Conservation (phyloP, 2,113 vertebrate species). For the Empidonax alnorum region DNA sequence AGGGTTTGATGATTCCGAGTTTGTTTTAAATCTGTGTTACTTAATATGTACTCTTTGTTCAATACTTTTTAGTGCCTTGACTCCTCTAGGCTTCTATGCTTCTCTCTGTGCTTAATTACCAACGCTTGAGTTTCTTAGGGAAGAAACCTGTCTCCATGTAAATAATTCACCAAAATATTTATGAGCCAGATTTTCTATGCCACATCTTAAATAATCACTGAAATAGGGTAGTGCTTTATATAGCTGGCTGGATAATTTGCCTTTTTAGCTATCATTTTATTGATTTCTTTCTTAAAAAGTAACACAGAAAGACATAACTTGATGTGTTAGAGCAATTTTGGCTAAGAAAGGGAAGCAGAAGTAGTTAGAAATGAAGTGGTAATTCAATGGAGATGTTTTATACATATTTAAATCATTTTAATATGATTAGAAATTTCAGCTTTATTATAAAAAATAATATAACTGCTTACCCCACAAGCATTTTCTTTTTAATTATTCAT, state of each 20-base stretch:
- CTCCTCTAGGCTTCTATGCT: not conserved
- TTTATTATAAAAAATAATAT: slow-evolving; percentile 41
- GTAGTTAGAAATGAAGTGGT: slow-evolving; percentile 17
- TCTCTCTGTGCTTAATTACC: not conserved
- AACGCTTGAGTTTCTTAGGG: slow-evolving; percentile 19
- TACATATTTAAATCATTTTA: slow-evolving; percentile 31
- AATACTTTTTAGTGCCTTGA: not conserved
- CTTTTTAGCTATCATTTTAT: slow-evolving; percentile 47
- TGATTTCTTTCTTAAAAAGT: slow-evolving; percentile 45
- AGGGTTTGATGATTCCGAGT: not conserved
- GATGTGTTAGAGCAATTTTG: not conserved
- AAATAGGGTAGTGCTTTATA: slow-evolving; percentile 28
- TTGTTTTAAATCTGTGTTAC: not conserved
- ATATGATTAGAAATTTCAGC: slow-evolving; percentile 31
- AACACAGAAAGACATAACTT: slow-evolving; percentile 22
- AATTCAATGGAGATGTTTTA: not conserved
- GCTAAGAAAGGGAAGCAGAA: not conserved
- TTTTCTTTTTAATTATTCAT: slow-evolving; percentile 65
- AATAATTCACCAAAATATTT: slow-evolving; percentile 64
- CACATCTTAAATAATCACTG: slow-evolving; percentile 63
- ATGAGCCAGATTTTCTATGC: slow-evolving; percentile 44
- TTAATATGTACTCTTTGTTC: not conserved
- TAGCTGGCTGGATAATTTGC: slow-evolving; percentile 32
- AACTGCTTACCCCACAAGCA: slow-evolving; percentile 35
- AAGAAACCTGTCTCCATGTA: slow-evolving; percentile 59